A percentile compares a stretch with the other conserved stretches of the same genome.
Evolutionary conservation across 2,888 invertebrate species (phyloP).

Genomic region (Ryuthela nishihirai): DNA sequence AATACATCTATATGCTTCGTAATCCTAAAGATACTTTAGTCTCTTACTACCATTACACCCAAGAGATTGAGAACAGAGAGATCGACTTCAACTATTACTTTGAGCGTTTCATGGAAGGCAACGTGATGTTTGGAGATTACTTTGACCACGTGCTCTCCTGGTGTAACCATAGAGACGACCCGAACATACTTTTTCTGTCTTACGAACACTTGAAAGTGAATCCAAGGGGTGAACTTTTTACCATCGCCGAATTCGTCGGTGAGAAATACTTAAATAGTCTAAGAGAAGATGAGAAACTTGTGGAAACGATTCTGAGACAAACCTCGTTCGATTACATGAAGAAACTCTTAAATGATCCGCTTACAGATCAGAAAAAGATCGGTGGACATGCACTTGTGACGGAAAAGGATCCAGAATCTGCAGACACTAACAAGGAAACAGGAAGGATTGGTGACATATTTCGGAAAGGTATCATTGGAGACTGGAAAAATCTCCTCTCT

Average conservation of each 20-base stretch:
- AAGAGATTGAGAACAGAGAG: background rate
- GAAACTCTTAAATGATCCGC: too few relatives aligned
- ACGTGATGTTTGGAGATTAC: slow-evolving; percentile 41
- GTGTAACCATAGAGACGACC: slow-evolving; percentile 38
- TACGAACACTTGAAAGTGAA: slow-evolving; percentile 50
- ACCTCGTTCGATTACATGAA: slow-evolving; percentile 4
- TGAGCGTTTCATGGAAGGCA: slow-evolving; percentile 49
- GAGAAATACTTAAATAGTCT: background rate
- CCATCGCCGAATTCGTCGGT: slow-evolving; percentile 38
- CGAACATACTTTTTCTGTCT: slow-evolving; percentile 48
- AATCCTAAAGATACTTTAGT: slow-evolving; percentile 53
- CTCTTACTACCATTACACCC: slow-evolving; percentile 50
- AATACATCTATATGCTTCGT: slow-evolving; percentile 52
- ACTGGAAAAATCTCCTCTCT: too few relatives aligned
- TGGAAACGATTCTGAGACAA: background rate
- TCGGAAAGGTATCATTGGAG: too few relatives aligned
- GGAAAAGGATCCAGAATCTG: too few relatives aligned
- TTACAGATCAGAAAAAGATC: too few relatives aligned
- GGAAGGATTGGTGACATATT: too few relatives aligned
- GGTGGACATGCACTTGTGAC: too few relatives aligned
- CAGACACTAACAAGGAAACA: too few relatives aligned
- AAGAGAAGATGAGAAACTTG: background rate
- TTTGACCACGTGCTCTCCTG: slow-evolving; percentile 17
- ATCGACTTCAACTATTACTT: slow-evolving; percentile 48
- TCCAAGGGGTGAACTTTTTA: slow-evolving; percentile 26